A percentile compares a stretch with the other conserved stretches of the same genome.
Conservation (phyloP, 2,888 invertebrate species). For the Gymnocheta viridis region DNA sequence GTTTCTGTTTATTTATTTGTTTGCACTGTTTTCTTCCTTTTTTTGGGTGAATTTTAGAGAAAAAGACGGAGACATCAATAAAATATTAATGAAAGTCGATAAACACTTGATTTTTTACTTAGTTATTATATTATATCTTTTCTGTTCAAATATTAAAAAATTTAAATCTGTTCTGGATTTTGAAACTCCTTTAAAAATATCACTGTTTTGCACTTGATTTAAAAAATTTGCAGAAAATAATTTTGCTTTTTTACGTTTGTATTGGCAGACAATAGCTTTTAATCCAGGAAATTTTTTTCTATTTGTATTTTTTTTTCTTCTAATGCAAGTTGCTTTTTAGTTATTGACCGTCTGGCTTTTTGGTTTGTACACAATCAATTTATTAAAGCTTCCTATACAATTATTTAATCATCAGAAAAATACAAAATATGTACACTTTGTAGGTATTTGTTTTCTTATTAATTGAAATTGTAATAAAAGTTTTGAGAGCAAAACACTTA, state of each 20-base stretch:
- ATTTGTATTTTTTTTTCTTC: slow-evolving; percentile 1
- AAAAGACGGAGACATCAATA: slow-evolving; percentile 22
- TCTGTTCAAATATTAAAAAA: slow-evolving; percentile 25
- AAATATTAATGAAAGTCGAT: slow-evolving; percentile 47
- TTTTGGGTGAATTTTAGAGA: slow-evolving; percentile 23
- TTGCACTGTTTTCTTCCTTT: slow-evolving; percentile 16
- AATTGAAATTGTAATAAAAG: slow-evolving; percentile 14
- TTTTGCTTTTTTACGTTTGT: slow-evolving; percentile 3
- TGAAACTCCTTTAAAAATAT: slow-evolving; percentile 49
- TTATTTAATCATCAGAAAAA: slow-evolving; percentile 21
- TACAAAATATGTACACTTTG: slow-evolving; percentile 26
- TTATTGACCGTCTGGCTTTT: slow-evolving; percentile 43
- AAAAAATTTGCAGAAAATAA: not conserved
- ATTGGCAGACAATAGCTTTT: slow-evolving; percentile 34
- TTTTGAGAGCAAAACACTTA: slow-evolving; percentile 29
- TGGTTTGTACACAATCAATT: slow-evolving; percentile 37
- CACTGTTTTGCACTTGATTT: slow-evolving; percentile 63
- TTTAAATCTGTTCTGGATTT: slow-evolving; percentile 38
- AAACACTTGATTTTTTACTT: slow-evolving; percentile 47
- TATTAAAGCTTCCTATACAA: slow-evolving; percentile 11
- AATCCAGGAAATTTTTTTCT: slow-evolving; percentile 21
- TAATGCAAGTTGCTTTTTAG: slow-evolving; percentile 12
- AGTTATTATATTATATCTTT: slow-evolving; percentile 43
- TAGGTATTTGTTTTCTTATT: slow-evolving; percentile 15
- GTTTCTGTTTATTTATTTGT: slow-evolving; percentile 13